Evolutionary conservation across 2,888 invertebrate species (phyloP), one percentile per base, ranked within the genome.

Genomic region (Caenorhabditis sp.): DNA sequence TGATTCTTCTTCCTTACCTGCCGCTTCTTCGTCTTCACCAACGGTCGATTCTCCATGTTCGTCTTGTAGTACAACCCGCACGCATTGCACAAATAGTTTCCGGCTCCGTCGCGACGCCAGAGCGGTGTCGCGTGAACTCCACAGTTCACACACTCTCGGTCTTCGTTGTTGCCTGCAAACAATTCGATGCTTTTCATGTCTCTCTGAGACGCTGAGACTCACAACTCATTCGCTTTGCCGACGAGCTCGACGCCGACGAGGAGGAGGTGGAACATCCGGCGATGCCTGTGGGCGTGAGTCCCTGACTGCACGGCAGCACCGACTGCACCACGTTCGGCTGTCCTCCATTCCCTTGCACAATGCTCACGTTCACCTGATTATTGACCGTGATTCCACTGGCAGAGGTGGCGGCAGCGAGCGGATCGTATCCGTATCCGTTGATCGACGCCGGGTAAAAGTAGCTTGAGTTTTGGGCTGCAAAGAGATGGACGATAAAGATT

Each of bases 31-130:
- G 97, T 96, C 92, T 97, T 97, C 89, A 96, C 95, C 89, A 99
- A 92, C 79, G 97, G 97, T 87, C 97, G 92, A 92, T 96, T 96
- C 92, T 95, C 94, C 89, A 97, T 96, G 92, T 98, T 98, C 95
- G 97, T 97, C 92, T 96, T 96, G 92, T 96, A 95, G 92, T 97
- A 98, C 76, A 97, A 93, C 79, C 97, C 97, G 91, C 97, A 98
- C 70, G 97, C 97, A 92, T 98, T 98, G 93, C 97, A 98, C 48
- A 88, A 78, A 39, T 96, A 97, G 77, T 96, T 93, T 81, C 97
- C 97, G 66, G 96, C 95, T 80, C 95, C 94, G 91, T 97, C 97
- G 86, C 97, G 92, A 78, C 97, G 92, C 97, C 97, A 97, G 83
- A 98, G 92, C 50, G 97, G 97, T 62, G 97, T 98, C 83, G 95